Conservation (phyloP, 2,113 vertebrate species). For the Chloropsis hardwickii region DNA sequence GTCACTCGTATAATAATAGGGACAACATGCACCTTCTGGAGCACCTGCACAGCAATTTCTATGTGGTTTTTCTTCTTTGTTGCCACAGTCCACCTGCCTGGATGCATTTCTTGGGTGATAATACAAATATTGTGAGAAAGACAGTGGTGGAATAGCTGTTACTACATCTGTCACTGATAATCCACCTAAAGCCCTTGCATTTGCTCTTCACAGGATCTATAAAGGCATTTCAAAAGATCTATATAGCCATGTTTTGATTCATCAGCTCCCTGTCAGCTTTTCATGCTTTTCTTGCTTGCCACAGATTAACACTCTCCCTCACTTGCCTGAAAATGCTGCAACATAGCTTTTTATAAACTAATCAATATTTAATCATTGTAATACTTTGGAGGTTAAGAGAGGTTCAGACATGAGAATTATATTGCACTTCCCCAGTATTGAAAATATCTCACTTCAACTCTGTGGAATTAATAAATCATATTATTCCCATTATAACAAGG, state of each 20-base stretch:
- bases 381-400: conserved; percentile 52
- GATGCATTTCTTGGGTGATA: neutral
- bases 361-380: conserved; percentile 62
- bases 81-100: neutral
- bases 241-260: neutral
- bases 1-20: neutral
- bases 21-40: neutral
- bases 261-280: neutral
- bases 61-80: neutral
- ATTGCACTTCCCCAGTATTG: neutral
- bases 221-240: conserved; percentile 10
- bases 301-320: neutral
- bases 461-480: conserved; percentile 27
- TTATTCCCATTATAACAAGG: neutral
- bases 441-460: neutral
- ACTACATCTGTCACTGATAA: neutral
- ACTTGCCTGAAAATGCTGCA: neutral
- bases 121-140: neutral
- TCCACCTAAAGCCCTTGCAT: neutral
- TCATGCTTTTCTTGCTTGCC: neutral
- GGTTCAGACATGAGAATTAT: conserved; percentile 36
- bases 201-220: neutral
- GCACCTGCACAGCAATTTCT: neutral
- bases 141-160: neutral
- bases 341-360: conserved; percentile 42